Base-by-base conservation (phyloP, 92 coral and sea anemone genomes). In the Siderastrea radians region DNA sequence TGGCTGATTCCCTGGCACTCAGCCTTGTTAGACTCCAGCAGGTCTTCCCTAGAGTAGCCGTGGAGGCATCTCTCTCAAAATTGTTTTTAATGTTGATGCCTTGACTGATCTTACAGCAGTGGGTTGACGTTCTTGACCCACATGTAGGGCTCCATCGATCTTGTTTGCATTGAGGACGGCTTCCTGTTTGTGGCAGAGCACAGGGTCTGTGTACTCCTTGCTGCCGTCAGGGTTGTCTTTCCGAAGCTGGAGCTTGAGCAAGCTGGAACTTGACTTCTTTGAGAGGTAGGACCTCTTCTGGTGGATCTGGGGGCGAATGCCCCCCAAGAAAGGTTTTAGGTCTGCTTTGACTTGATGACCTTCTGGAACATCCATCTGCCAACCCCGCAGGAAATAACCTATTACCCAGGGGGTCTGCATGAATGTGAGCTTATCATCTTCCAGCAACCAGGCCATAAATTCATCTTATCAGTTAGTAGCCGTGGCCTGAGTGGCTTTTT, bases 281-380 rank as follows among this genome's bases (percentile, higher is more conserved):
- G 71, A 84, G 84, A 50, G 54, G 85, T 61, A 26, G 54, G 26
- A 61, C 53, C 60, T 85, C 74, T 76, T 58, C 0, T 74, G 17
- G 3, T 44, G n/a, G 55, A 57, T 19, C 17, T 44, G 49, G 49
- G 46, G 38, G 38, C 38, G 38, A 26, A 26, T 26, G 38, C 38
- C 38, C 38, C 38, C 38, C 38, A 26, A 26, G 38, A 26, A 26
- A 26, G 38, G 0, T 26, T 26, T 26, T 26, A 26, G 84, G 46
- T 85, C 76, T 26, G 57, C 85, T 5, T 17, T 60, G 8, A 73
- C 53, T 6, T 60, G 26, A 43, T 85, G 75, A 4, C 89, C 82
- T 62, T 85, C 76, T 2, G 86, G 86, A 38, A 86, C 86, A 54
- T 86, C 86, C 90, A 86, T 86, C 67, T 68, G 85, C 90, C 78